Evolutionary conservation across 2,888 invertebrate genomes (phyloP), one percentile per base, ranked within the genome.

Genomic region (Odontomyia ornata): DNA sequence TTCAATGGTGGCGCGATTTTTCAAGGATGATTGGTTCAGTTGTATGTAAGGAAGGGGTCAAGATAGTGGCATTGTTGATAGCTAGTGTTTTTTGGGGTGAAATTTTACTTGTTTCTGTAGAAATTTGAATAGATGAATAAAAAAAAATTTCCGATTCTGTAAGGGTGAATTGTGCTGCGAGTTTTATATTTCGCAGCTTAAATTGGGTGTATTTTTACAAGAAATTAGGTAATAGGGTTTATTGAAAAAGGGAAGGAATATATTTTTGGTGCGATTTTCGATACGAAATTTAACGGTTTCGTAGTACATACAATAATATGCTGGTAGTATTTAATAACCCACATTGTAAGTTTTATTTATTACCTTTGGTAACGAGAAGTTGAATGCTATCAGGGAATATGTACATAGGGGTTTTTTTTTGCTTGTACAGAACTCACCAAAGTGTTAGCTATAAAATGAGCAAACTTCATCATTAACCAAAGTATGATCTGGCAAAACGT

Each of bases 11-110:
- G 73, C 64, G 77, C 71, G 46, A 65, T 75, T 71, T 56, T 75
- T 75, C 52, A 75, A 64, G 71, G 71, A 76, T 78, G 76, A 78
- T 76, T 73, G 76, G 57, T 76, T 76, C 69, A 57, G 56, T 75
- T 71, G 47, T 64, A 5, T 9, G 36, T 36, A n/a, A 43, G 27
- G 65, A 69, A 52, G 64, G 73, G 73, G 73, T 73, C 67, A 72
- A 57, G 18, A 15, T 25, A 30, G 15, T 72, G 36, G 36, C 2
- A 18, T 21, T 56, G 56, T 21, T 56, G 57, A 46, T 73, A 36
- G 36, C 5, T 36, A 36, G 9, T 7, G 25, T 56, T 18, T 56
- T 72, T 56, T 56, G 23, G 18, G 28, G n/a, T n/a, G 27, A 56
- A 43, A 60, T 18, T 73, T 60, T 73, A 21, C 73, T 73, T 73